Evolutionary conservation across 1,140 invertebrate genomes (phyloP).

Genomic region (Cotesia vestalis): DNA sequence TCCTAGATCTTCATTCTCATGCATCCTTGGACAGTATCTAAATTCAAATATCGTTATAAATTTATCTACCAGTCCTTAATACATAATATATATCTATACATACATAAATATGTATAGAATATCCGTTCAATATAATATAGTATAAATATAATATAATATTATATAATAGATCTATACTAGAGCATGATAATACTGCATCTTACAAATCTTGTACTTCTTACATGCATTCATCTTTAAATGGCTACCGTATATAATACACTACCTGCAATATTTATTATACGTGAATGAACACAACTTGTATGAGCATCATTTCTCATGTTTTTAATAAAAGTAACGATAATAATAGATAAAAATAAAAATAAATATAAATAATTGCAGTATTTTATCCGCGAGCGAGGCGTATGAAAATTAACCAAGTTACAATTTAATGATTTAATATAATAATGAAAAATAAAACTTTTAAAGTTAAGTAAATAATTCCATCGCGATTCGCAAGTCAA

Average conservation of each 20-base stretch:
- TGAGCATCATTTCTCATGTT: neutral
- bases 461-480: neutral
- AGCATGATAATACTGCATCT: neutral
- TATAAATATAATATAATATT: too few relatives aligned
- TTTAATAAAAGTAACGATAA: neutral
- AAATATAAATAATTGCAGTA: neutral
- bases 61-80: conserved; percentile 2
- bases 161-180: neutral
- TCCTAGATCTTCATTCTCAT: conserved; percentile 31
- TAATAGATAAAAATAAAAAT: neutral
- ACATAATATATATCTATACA: neutral
- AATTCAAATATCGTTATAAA: neutral
- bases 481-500: conserved; percentile 16
- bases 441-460: neutral
- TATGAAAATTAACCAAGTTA: neutral
- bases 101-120: too few relatives aligned
- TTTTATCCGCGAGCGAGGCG: neutral
- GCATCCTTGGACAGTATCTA: conserved; percentile 24
- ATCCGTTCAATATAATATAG: too few relatives aligned
- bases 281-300: neutral
- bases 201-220: neutral
- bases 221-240: neutral
- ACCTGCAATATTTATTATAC: too few relatives aligned
- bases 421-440: neutral
- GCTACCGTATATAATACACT: too few relatives aligned